These are phyloP conservation scores for Nixonia krombeini DNA, from an alignment of 1,140 invertebrate species.

Conservation along the genomic window DNA sequence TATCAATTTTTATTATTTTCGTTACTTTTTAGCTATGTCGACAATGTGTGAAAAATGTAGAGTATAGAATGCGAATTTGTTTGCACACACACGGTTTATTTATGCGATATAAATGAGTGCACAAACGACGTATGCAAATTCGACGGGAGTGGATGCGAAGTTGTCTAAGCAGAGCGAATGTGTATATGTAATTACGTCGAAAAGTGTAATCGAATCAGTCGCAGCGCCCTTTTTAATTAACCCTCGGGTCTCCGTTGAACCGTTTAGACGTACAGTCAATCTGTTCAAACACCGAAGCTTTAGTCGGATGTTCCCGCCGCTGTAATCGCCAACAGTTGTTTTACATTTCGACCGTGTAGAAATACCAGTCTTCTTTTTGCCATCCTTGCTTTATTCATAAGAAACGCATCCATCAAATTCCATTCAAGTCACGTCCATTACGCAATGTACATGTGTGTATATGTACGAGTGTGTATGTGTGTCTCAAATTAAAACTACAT, in stretches of 20 bases:
- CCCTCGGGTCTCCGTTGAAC: constrained; percentile 21
- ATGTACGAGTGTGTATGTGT: too few relatives aligned
- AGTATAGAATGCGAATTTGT: too few relatives aligned
- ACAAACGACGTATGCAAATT: constrained; percentile 50
- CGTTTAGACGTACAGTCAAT: constrained; percentile 42
- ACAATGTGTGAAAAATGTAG: too few relatives aligned
- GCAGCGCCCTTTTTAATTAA: constrained; percentile 48
- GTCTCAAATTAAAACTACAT: too few relatives aligned
- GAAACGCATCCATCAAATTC: too few relatives aligned
- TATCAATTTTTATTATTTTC: too few relatives aligned
- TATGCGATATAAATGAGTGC: constrained; percentile 46
- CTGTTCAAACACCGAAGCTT: constrained; percentile 40
- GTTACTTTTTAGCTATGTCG: too few relatives aligned
- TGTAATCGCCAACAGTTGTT: constrained; percentile 24
- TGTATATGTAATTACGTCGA: constrained; percentile 40
- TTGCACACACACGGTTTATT: constrained; percentile 36
- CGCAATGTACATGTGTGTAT: too few relatives aligned
- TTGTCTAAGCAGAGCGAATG: constrained; percentile 38
- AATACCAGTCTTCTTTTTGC: too few relatives aligned
- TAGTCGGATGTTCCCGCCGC: neutral
- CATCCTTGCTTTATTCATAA: too few relatives aligned
- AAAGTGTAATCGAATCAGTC: constrained; percentile 50
- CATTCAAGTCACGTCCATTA: too few relatives aligned
- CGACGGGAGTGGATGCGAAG: constrained; percentile 39
- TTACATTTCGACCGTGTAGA: too few relatives aligned